Conservation (phyloP, 2,113 vertebrate genomes). For the human (Homo sapiens) region GRCh38 chr2:165082001-165082500, state of each 20-base stretch:
- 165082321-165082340: neutral
- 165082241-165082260: neutral
- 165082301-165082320: neutral
- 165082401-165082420: neutral
- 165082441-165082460: neutral
- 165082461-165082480: neutral
- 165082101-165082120: neutral
- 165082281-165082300: neutral
- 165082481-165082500: neutral
- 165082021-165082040: neutral
- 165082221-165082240: neutral
- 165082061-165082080: neutral
- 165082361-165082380: neutral
- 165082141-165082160: neutral
- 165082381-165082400: neutral
- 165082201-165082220: neutral
- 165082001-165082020: neutral
- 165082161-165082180: neutral
- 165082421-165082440: neutral
- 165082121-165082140: neutral
- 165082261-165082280: neutral
- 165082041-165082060: neutral
- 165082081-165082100: neutral
- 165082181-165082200: neutral
- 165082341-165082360: neutral